Evolutionary conservation across 1,140 invertebrate species (phyloP), one percentile per base, ranked within the genome.

Genomic region (Eupristina koningsbergeri): DNA sequence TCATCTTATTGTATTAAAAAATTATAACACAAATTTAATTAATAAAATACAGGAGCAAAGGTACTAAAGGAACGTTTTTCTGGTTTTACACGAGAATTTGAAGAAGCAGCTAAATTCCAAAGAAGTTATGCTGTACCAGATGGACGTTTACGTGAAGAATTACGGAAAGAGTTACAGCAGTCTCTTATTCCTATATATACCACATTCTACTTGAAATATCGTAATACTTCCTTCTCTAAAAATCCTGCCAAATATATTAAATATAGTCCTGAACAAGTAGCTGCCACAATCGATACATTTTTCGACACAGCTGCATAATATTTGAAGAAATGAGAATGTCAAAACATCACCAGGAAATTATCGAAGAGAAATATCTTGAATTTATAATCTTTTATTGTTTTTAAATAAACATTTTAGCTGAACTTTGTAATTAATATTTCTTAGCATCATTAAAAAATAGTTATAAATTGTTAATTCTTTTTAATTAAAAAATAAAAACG

Each of bases 1-100:
- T n/a, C n/a, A n/a, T n/a, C n/a, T n/a, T n/a, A n/a, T n/a, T n/a
- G n/a, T n/a, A n/a, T n/a, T n/a, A n/a, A n/a, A n/a, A n/a, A n/a
- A 15, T n/a, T 26, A 50, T 31, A 75, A 50, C 19, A 50, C 47
- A 47, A 50, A 31, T 6, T 75, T 19, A 50, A 7, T 50, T 75
- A 50, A 64, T 58, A 11, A 36, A 80, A 75, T 53, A 7, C 88
- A 34, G 88, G 87, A 19, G 85, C 90, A 39, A 97, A 97, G 88
- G 94, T 95, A 63, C 94, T 99, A n/a, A 99, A 99, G 93, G 98
- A 99, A 88, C 97, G 97, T 87, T 92, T 92, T 89, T 79, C 92
- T 96, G 97, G 95, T 94, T 99, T 99, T 90, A 98, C 99, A 90
- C 98, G 98, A 89, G 98, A 99, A 93, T 95, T 99, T 87, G 98